Conservation (phyloP, 2,888 invertebrate genomes). For the Campaea margaritaria region DNA sequence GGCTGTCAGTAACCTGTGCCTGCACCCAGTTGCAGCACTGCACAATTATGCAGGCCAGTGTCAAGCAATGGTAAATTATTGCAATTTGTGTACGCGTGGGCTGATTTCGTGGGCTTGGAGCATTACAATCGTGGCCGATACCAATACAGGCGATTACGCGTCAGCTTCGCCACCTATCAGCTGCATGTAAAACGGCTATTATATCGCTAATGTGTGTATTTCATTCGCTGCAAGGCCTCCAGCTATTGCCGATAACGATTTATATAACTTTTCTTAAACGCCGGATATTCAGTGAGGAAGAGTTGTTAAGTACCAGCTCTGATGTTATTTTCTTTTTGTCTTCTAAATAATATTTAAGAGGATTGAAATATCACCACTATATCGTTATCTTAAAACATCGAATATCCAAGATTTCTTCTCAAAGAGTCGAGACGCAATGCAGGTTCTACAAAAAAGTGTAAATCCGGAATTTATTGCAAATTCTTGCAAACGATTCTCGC, state of each 20-base stretch:
- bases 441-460: slow-evolving; percentile 12
- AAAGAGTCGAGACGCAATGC: background rate
- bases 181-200: slow-evolving; percentile 26
- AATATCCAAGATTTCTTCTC: background rate
- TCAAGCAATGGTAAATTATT: slow-evolving; percentile 58
- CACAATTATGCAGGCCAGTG: slow-evolving; percentile 46
- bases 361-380: too few relatives aligned
- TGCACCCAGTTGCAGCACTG: slow-evolving; percentile 37
- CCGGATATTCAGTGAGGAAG: background rate
- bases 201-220: slow-evolving; percentile 42
- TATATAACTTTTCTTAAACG: slow-evolving; percentile 2
- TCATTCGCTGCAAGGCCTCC: slow-evolving; percentile 12
- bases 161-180: slow-evolving; percentile 42
- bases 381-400: background rate
- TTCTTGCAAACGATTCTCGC: slow-evolving; percentile 31
- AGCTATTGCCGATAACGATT: slow-evolving; percentile 8
- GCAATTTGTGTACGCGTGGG: slow-evolving; percentile 59
- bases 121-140: slow-evolving; percentile 48
- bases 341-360: too few relatives aligned
- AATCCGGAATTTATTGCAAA: slow-evolving; percentile 19
- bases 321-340: too few relatives aligned
- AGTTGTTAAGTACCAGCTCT: background rate
- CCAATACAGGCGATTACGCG: slow-evolving; percentile 52
- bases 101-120: slow-evolving; percentile 54
- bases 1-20: slow-evolving; percentile 32